Evolutionary conservation across 2,113 vertebrate species (phyloP).

Genomic region (Stigmatopora nigra): DNA sequence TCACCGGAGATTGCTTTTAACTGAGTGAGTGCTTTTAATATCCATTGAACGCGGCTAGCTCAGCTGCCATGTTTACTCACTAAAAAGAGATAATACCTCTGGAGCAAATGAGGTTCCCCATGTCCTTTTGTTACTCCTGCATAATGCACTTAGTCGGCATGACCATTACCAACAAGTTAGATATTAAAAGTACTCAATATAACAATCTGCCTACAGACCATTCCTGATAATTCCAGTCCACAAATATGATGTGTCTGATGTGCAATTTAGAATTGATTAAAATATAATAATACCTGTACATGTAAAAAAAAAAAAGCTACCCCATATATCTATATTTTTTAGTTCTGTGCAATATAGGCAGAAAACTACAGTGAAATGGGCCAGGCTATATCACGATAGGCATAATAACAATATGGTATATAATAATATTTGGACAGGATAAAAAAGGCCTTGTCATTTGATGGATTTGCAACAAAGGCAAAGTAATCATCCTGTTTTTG

Average conservation of each 20-base stretch:
- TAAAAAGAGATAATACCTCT: constrained; percentile 26
- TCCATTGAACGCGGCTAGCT: constrained; percentile 32
- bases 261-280: too few species aligned
- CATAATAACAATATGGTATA: too few species aligned
- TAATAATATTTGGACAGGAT: neutral
- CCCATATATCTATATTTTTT: too few species aligned
- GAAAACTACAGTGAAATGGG: too few species aligned
- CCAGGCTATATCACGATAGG: too few species aligned
- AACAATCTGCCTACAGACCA: constrained; percentile 13
- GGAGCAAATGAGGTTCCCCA: constrained; percentile 31
- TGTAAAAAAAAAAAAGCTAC: too few species aligned
- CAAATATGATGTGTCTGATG: too few species aligned
- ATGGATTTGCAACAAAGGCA: neutral
- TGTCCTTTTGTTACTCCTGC: constrained; percentile 23
- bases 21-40: constrained; percentile 15
- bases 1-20: constrained; percentile 21
- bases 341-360: too few species aligned
- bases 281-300: too few species aligned
- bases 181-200: constrained; percentile 40
- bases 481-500: constrained; percentile 5
- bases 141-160: constrained; percentile 23
- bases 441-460: neutral
- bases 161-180: constrained; percentile 19
- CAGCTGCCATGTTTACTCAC: constrained; percentile 36
- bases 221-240: too few species aligned